phyloP scores from a whole-genome alignment of 2,113 vertebrate genomes.

The Elephas maximus region DNA sequence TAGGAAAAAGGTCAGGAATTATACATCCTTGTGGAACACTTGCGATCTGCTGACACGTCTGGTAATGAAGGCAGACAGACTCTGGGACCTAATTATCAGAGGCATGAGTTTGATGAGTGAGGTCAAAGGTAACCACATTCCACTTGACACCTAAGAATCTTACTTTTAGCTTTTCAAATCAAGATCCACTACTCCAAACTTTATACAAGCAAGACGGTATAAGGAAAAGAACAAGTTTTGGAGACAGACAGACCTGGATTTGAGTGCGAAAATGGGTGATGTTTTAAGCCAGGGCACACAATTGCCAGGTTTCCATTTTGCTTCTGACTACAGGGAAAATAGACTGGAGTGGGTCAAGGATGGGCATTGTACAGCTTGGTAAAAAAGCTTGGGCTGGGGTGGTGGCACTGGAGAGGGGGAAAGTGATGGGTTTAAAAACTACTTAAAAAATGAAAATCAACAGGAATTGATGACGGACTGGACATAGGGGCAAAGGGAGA shows the following conservation, averaged over 20 bases:
- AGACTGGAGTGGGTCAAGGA: background rate
- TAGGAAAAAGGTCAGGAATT: background rate
- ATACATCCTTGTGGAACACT: background rate
- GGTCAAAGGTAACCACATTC: conserved; percentile 52
- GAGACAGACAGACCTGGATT: background rate
- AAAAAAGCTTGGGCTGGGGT: background rate
- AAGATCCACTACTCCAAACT: background rate
- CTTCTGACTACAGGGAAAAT: background rate
- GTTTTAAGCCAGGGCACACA: background rate
- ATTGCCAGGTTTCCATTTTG: background rate
- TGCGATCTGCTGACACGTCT: background rate
- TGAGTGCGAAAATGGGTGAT: background rate
- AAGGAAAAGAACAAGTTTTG: background rate
- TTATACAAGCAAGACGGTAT: background rate
- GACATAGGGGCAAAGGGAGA: background rate
- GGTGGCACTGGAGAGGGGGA: background rate
- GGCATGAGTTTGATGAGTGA: conserved; percentile 18
- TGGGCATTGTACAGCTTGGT: background rate
- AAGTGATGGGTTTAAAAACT: background rate
- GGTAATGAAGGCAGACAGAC: background rate
- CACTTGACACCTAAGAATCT: background rate
- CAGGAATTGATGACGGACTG: background rate
- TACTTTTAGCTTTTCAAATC: background rate
- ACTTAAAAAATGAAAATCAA: background rate
- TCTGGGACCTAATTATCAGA: conserved; percentile 44